A percentile compares a stretch with the other conserved stretches of the same genome.
These are phyloP conservation scores for Gymnodraco acuticeps DNA, from an alignment of 2,797 vertebrate genomes.

Conservation along the genomic window DNA sequence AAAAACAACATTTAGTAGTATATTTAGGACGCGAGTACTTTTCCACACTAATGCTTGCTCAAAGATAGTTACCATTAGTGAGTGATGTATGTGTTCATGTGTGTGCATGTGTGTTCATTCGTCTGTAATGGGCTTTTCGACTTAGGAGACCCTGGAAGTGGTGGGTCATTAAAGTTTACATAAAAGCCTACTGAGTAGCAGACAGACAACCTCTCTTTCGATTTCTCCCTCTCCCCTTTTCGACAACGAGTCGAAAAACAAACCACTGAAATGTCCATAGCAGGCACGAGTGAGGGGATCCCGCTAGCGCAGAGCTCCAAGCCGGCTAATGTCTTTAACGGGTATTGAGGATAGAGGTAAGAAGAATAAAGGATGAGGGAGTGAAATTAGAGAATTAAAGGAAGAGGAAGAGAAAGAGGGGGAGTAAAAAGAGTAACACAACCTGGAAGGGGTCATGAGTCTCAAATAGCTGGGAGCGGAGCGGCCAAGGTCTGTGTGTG, in stretches of 20 bases:
- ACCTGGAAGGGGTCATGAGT: slow-evolving; percentile 45
- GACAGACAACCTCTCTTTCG: slow-evolving; percentile 58
- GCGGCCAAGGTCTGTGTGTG: slow-evolving; percentile 43
- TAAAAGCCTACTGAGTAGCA: slow-evolving; percentile 73
- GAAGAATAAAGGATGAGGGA: slow-evolving; percentile 45
- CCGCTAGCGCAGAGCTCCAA: slow-evolving; percentile 61
- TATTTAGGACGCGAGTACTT: slow-evolving; percentile 66
- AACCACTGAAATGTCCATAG: slow-evolving; percentile 75
- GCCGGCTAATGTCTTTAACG: slow-evolving; percentile 81
- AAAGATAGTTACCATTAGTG: slow-evolving; percentile 56
- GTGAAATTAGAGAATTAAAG: slow-evolving; percentile 51
- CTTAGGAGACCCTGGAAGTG: slow-evolving; percentile 71
- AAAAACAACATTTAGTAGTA: slow-evolving; percentile 56
- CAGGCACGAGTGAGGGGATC: slow-evolving; percentile 67
- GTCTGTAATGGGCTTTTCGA: slow-evolving; percentile 71
- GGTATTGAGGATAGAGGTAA: slow-evolving; percentile 74
- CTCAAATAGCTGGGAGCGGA: slow-evolving; percentile 35
- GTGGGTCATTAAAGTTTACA: slow-evolving; percentile 77
- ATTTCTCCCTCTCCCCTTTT: slow-evolving; percentile 55
- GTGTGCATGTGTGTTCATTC: slow-evolving; percentile 39
- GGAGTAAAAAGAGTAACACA: slow-evolving; percentile 51
- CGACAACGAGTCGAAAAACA: slow-evolving; percentile 72
- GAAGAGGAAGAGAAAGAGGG: slow-evolving; percentile 45
- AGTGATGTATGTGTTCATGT: slow-evolving; percentile 50
- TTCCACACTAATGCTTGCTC: slow-evolving; percentile 59